A percentile compares a stretch with the other conserved stretches of the same genome.
Conservation (phyloP, 2,888 invertebrate genomes). For the Leptinotarsa peninsularis region DNA sequence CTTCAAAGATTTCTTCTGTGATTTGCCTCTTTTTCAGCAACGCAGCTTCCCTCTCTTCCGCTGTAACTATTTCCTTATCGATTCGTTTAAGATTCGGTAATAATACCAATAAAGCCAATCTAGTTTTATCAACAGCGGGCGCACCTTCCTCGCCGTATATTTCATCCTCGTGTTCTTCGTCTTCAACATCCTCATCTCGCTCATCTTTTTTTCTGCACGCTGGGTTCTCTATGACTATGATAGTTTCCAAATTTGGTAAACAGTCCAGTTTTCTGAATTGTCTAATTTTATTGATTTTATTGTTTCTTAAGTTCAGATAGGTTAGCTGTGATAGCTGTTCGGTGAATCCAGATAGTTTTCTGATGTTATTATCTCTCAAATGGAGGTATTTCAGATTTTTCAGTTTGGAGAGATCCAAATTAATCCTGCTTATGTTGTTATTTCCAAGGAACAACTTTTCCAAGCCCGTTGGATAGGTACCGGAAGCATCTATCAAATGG, state of each 20-base stretch:
- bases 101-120: constrained; percentile 66
- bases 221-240: constrained; percentile 71
- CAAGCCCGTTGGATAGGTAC: constrained; percentile 69
- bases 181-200: constrained; percentile 35
- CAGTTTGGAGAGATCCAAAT: constrained; percentile 71
- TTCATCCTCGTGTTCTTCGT: constrained; percentile 48
- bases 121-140: constrained; percentile 57
- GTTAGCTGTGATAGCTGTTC: constrained; percentile 64
- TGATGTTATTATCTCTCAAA: constrained; percentile 76
- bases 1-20: constrained; percentile 59
- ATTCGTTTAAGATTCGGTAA: constrained; percentile 70
- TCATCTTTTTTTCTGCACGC: constrained; percentile 53
- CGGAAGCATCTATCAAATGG: constrained; percentile 65
- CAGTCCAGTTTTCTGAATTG: constrained; percentile 70
- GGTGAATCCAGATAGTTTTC: constrained; percentile 69
- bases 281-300: constrained; percentile 68
- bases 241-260: constrained; percentile 67
- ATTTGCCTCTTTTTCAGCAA: constrained; percentile 52
- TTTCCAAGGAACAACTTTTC: constrained; percentile 76
- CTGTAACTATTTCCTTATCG: constrained; percentile 68
- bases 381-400: constrained; percentile 77
- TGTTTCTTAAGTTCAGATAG: constrained; percentile 72
- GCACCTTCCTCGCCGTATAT: constrained; percentile 61
- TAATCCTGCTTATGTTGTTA: constrained; percentile 54
- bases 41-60: constrained; percentile 68